These are phyloP conservation scores for Nannospalax galili DNA, from an alignment of 2,113 vertebrate species.

Conservation along the genomic window DNA sequence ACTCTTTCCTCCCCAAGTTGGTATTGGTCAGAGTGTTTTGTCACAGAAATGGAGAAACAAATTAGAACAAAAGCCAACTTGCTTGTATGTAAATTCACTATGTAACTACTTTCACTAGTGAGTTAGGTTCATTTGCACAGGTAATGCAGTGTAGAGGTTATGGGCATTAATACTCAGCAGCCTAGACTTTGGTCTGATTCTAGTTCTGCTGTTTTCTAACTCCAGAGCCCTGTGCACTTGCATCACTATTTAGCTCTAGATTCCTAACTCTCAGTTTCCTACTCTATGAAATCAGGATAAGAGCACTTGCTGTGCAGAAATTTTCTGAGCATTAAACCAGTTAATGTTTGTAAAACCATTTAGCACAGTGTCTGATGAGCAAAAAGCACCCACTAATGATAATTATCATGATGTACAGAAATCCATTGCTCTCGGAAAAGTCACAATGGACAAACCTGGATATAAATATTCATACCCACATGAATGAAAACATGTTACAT, in stretches of 20 bases:
- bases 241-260: neutral
- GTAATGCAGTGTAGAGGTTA: neutral
- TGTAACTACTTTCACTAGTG: neutral
- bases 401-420: conserved; percentile 31
- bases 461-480: conserved; percentile 60
- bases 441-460: conserved; percentile 7
- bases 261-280: neutral
- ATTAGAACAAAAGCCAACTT: conserved; percentile 4
- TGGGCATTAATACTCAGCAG: neutral
- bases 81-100: neutral
- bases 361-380: conserved; percentile 5
- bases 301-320: neutral
- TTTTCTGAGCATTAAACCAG: conserved; percentile 41
- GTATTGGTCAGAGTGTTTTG: too few relatives aligned
- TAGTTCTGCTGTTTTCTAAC: neutral
- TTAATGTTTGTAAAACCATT: conserved; percentile 31
- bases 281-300: neutral
- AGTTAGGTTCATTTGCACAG: neutral
- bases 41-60: too few relatives aligned
- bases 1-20: too few relatives aligned
- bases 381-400: conserved; percentile 19
- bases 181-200: neutral
- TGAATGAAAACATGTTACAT: conserved; percentile 56
- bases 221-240: neutral
- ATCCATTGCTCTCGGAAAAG: conserved; percentile 1